Evolutionary conservation across 2,113 vertebrate genomes (phyloP), one percentile per base, ranked within the genome.

Genomic region (Progne subis): DNA sequence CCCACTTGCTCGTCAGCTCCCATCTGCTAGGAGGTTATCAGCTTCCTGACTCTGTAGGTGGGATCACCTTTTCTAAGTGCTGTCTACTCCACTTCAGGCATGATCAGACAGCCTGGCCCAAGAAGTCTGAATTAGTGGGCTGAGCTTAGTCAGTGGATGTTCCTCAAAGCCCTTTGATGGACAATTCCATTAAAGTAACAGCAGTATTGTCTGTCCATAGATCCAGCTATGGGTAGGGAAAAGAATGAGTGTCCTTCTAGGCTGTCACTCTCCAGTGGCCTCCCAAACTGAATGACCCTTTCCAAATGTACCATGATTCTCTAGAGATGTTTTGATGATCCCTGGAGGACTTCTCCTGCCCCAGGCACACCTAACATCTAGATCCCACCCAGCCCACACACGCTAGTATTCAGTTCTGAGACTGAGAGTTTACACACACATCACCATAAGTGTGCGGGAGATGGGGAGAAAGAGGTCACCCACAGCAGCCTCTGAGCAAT

Each of bases 401-500:
- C 4, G 0, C 32, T 59, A 59, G 10, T 41, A 17, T 56, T 75
- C 31, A 2, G 8, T 63, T 88, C 43, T 69, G 75, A 69, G 50
- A 34, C 78, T 2, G 2, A 76, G 78, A 61, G 17, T 26, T 76
- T 12, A 16, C 12, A 46, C 43, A 46, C 11, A 21, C 18, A 2
- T 75, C 24, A 64, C 39, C 18, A 0, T 47, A 52, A 84, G 61
- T 18, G 53, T 84, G 75, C 4, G 4, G 50, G 59, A 93, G 44
- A 92, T 4, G 4, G 75, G 88, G 95, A 56, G 74, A 87, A 87
- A 68, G 70, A 93, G 74, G 69, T 89, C 59, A 2, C 70, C 50
- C 59, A 11, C 75, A 59, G 71, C 75, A 94, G 82, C 47, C 71
- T 85, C 71, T 91, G 85, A 94, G 82, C 90, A 91, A 94, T 92